phyloP scores from a whole-genome alignment of 2,797 vertebrate genomes.

The Propithecus deckenii region DNA sequence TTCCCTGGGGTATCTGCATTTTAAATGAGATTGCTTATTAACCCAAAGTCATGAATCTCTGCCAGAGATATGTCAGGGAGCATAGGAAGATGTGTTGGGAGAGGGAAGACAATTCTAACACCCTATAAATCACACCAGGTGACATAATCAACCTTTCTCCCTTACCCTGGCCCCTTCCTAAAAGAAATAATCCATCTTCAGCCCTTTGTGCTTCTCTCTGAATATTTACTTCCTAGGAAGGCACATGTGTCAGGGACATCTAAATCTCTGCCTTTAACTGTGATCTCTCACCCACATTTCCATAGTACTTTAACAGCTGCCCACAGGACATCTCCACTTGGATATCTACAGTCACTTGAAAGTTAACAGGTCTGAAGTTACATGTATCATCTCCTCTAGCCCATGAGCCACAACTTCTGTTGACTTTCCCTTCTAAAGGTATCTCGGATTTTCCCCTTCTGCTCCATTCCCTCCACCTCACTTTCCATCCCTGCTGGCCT shows the following conservation, averaged over 20 bases:
- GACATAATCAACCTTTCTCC: constrained; percentile 39
- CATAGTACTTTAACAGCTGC: neutral
- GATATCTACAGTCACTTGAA: neutral
- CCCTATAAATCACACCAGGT: constrained; percentile 39
- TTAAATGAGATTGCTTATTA: constrained; percentile 57
- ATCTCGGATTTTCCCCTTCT: neutral
- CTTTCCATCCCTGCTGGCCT: neutral
- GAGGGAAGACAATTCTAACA: neutral
- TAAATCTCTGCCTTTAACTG: neutral
- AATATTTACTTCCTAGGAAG: constrained; percentile 30
- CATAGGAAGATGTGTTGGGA: constrained; percentile 23
- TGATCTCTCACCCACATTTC: neutral
- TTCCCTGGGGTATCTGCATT: constrained; percentile 46
- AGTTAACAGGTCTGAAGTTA: neutral
- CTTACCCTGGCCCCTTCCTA: neutral
- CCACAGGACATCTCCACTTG: neutral
- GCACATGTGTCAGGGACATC: neutral
- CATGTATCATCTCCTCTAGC: neutral
- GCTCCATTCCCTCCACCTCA: neutral
- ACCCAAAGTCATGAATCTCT: constrained; percentile 60
- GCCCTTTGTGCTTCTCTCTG: neutral
- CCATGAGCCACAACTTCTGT: neutral
- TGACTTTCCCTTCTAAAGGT: neutral
- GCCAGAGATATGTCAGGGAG: constrained; percentile 29
- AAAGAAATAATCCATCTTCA: constrained; percentile 59